Evolutionary conservation across 2,113 vertebrate genomes (phyloP), one percentile per base, ranked within the genome.

Genomic region (Aramus guarauna): DNA sequence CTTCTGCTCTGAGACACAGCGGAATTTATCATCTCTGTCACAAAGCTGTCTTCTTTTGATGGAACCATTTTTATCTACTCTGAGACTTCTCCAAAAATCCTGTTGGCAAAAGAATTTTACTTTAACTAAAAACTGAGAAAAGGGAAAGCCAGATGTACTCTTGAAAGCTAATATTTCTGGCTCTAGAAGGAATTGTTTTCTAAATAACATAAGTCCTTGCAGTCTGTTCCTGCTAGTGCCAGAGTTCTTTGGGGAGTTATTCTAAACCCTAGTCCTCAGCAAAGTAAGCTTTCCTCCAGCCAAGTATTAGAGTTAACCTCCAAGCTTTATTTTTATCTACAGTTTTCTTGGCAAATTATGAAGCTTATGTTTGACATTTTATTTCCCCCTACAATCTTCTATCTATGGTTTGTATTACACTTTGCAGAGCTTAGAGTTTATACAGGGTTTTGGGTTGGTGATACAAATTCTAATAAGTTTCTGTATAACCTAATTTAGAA

Each of bases 251-350:
- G 20, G 73, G 64, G 83, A 97, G 53, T 94, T 95, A 84, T 75
- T 96, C 91, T 94, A 75, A 95, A 89, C 72, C 84, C 91, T 41
- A 85, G 73, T 89, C 83, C 58, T 94, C 62, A 72, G 91, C 83
- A 94, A 93, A 92, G 72, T 81, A 95, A 93, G 79, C 92, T 94
- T 94, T 96, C 58, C 34, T 81, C 71, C 56, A 91, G 94, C 93
- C 96, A 96, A 97, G 39, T 55, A 71, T 74, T 86, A 93, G 87
- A 94, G 55, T 82, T 88, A 93, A 93, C 66, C 72, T 93, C 64
- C 24, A 68, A 91, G 88, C 56, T 96, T 96, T 94, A 96, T 96
- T 97, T 96, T 97, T 96, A 96, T 96, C 96, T 94, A 62, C 90
- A 81, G 68, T 90, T 96, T 94, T 92, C 90, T 93, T 96, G 94